Percentiles rank a stretch among this genome's conserved stretches.
phyloP scores from a whole-genome alignment of 1,140 invertebrate species.

The Bursaphelenchus mucronatus region DNA sequence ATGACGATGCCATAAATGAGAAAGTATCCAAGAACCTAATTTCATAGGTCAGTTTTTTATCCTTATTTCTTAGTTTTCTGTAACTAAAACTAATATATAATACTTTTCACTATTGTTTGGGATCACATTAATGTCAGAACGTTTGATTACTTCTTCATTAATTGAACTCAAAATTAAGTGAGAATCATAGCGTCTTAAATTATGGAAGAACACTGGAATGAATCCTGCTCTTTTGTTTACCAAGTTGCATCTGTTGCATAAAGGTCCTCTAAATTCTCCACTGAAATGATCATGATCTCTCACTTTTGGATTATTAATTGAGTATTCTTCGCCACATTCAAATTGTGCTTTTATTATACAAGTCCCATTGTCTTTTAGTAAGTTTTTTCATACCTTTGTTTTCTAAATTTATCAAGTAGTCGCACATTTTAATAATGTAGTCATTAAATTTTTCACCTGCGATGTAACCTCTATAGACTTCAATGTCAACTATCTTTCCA shows the following conservation, averaged over 20 bases:
- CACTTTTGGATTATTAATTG: constrained; percentile 22
- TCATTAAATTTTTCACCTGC: constrained; percentile 32
- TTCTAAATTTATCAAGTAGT: too few relatives aligned
- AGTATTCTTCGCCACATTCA: too few relatives aligned
- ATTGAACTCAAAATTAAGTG: neutral
- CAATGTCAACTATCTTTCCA: too few relatives aligned
- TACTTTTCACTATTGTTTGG: too few relatives aligned
- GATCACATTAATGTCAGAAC: too few relatives aligned
- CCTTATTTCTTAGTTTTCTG: constrained; percentile 1
- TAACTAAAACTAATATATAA: neutral
- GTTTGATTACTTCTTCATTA: neutral
- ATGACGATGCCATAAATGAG: constrained; percentile 9
- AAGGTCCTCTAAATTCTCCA: constrained; percentile 24
- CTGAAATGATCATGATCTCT: constrained; percentile 37
- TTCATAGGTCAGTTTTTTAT: neutral
- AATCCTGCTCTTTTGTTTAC: constrained; percentile 24
- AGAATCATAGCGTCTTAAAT: neutral
- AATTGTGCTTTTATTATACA: constrained; percentile 24
- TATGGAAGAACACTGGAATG: constrained; percentile 2
- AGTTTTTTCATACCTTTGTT: constrained; percentile 25
- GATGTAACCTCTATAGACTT: constrained; percentile 21
- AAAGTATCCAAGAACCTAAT: constrained; percentile 22
- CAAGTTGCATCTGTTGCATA: too few relatives aligned
- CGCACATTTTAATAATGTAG: constrained; percentile 32
- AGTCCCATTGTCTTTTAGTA: constrained; percentile 22